Conservation (phyloP, 2,113 vertebrate species). For the Sylvilagus bachmani region DNA sequence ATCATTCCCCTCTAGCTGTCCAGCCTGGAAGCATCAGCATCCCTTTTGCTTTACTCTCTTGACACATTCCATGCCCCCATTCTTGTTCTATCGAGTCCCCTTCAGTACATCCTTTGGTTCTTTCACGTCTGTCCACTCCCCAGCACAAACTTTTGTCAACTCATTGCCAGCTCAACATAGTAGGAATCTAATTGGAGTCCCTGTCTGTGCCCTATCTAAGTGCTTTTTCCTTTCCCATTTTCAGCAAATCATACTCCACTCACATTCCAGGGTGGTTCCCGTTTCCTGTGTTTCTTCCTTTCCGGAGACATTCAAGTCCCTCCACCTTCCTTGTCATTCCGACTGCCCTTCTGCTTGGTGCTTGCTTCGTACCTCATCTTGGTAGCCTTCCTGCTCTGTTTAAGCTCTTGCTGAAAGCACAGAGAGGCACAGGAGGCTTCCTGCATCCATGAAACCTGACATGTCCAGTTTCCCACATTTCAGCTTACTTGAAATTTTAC, state of each 20-base stretch:
- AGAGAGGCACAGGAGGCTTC: not conserved
- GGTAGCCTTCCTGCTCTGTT: not conserved
- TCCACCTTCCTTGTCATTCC: not conserved
- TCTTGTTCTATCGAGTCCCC: not conserved
- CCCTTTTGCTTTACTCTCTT: not conserved
- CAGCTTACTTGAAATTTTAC: conserved; percentile 3
- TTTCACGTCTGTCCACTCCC: not conserved
- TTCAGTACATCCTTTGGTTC: not conserved
- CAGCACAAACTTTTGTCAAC: not conserved
- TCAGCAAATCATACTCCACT: not conserved
- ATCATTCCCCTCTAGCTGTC: not conserved
- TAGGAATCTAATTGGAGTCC: not conserved
- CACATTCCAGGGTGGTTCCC: not conserved
- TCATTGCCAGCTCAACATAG: not conserved
- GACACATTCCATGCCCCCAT: not conserved
- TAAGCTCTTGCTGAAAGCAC: not conserved
- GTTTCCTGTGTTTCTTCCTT: not conserved
- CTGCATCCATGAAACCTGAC: not conserved
- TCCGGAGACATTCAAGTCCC: not conserved
- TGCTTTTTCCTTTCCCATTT: not conserved
- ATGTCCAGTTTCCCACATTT: not conserved
- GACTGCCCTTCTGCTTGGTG: not conserved
- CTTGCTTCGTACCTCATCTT: not conserved
- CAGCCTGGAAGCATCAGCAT: not conserved
- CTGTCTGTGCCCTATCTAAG: not conserved